Evolutionary conservation across 2,888 invertebrate species (phyloP), one percentile per base, ranked within the genome.

Genomic region (Dexiosoma caninum): DNA sequence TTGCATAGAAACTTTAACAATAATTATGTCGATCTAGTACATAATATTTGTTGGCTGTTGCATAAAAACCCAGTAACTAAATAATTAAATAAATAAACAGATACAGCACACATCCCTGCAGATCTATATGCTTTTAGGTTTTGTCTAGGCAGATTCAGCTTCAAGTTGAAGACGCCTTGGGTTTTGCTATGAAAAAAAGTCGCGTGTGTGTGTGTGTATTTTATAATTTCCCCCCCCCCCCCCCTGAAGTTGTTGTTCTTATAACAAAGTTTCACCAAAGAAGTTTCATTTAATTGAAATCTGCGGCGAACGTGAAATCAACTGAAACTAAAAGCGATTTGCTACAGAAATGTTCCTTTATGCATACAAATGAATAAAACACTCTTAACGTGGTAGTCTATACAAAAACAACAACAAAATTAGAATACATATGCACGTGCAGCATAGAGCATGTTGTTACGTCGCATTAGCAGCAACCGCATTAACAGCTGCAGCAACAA

Each of bases 241-340:
- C n/a, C n/a, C n/a, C 2, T 35, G 14, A 19, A 23, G 27, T 30
- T 60, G 27, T 53, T 27, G 2, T 42, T 53, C 10, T 53, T 66
- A 37, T 53, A 75, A 60, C 30, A 80, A 80, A 79, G 51, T 75
- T 79, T 44, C 27, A 35, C 10, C 53, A 71, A 53, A 53, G 67
- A 69, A 57, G 72, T 74, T 71, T 64, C 51, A 69, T 77, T 81
- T 77, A 81, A 81, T 81, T 74, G 81, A 81, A 81, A 81, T 77
- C 77, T 81, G 77, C 72, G 81, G 81, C 69, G 57, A 77, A 72
- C 77, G 69, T 81, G 77, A 77, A 81, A 81, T 81, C 77, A 77
- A 72, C 72, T 77, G 81, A 77, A 81, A 77, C 77, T 77, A 57
- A 77, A 74, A 77, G 67, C 77, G 77, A 74, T 72, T 77, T 77